Base-by-base conservation (phyloP, 2,113 vertebrate species). In the Clarias batrachus region DNA sequence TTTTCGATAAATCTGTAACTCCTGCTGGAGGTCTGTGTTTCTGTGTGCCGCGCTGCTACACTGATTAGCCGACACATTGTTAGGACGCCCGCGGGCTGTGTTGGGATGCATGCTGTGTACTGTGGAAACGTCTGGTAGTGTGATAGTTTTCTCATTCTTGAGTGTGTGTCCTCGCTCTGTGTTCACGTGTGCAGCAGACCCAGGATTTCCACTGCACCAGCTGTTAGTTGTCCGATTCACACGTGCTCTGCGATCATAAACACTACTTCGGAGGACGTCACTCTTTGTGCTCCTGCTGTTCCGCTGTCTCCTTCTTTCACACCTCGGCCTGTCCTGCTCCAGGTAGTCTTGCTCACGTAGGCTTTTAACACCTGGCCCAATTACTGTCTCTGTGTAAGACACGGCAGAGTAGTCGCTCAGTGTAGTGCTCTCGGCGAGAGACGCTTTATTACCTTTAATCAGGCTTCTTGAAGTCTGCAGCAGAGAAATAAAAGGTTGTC, bases 271-370 rank as follows among this genome's bases (percentile, higher is more conserved):
- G 1, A 60, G 25, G 52, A 82, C 37, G 60, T 54, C 41, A 21
- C 5, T 62, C 56, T 62, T 85, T 33, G 60, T 82, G 30, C 82
- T 59, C 16, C 41, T 33, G 30, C 41, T 25, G 48, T 21, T 81
- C 63, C 56, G 30, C 37, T 54, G 76, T 89, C 77, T 81, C 70
- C 68, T 63, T 82, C 33, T 1, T 70, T 89, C 82, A 89, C 89
- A 89, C 89, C 73, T 79, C 12, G 6, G 10, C 4, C 70, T 83
- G 56, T 88, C 84, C 79, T 78, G 85, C 73, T 76, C 25, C 66
- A 23, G 48, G 84, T 65, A 84, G 52, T 25, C 14, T 30, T 27
- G 23, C 83, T 85, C 79, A 78, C 48, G 16, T n/a, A 84, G 81
- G 41, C 56, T 78, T 48, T 59, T 73, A 54, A 81, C 59, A 68